phyloP scores from a whole-genome alignment of 2,888 invertebrate genomes.

The Busseola fusca region DNA sequence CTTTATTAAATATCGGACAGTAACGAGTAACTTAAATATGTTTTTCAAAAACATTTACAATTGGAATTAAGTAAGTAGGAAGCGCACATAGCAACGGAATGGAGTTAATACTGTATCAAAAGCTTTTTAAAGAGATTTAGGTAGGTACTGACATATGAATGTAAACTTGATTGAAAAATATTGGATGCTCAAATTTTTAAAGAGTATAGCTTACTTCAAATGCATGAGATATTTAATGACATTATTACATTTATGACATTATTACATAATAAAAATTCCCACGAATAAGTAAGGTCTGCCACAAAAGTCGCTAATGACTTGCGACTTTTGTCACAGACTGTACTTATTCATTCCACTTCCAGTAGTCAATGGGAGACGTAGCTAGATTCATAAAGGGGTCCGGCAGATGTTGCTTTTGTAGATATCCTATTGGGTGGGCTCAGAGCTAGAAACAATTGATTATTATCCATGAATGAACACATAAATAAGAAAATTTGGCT shows the following conservation, averaged over 20 bases:
- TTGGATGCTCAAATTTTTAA: not conserved
- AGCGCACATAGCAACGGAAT: not conserved
- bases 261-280: not conserved
- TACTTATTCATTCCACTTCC: not conserved
- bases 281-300: not conserved
- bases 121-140: not conserved
- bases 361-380: not conserved
- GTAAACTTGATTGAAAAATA: not conserved
- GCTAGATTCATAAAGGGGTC: not conserved
- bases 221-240: no score
- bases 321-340: not conserved
- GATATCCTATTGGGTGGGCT: not conserved
- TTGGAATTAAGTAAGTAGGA: not conserved
- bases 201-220: not conserved
- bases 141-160: not conserved
- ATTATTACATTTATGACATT: no score
- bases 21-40: not conserved
- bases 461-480: constrained; percentile 1
- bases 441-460: not conserved
- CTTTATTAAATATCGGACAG: not conserved
- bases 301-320: not conserved
- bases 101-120: not conserved
- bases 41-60: not conserved
- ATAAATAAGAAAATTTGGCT: constrained; percentile 1
- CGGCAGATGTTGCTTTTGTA: not conserved